phyloP scores from a whole-genome alignment of 2,797 vertebrate genomes.

The Anabas testudineus region DNA sequence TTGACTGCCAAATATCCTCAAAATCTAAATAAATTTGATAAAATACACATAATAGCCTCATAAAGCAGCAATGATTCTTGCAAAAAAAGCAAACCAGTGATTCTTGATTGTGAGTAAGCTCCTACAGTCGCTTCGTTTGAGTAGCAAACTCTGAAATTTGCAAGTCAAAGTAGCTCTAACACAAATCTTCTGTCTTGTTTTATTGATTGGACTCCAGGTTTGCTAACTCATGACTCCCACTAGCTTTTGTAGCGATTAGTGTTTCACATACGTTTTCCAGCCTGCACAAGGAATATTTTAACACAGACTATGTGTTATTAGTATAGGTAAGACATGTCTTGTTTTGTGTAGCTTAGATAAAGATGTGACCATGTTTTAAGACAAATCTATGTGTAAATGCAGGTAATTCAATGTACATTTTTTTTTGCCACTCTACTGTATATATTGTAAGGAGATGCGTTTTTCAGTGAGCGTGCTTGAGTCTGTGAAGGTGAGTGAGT shows the following conservation, averaged over 20 bases:
- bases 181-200: neutral
- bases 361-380: neutral
- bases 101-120: too few species aligned
- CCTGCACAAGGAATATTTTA: neutral
- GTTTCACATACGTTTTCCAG: neutral
- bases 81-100: too few species aligned
- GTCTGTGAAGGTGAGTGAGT: slow-evolving; percentile 22
- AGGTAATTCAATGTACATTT: neutral
- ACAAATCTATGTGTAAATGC: neutral
- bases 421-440: neutral
- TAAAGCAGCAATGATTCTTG: too few species aligned
- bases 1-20: too few species aligned
- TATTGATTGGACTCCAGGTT: neutral
- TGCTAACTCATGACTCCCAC: neutral
- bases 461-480: slow-evolving; percentile 27
- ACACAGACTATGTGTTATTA: neutral
- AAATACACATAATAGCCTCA: too few species aligned
- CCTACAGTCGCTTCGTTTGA: neutral
- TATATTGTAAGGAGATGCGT: slow-evolving; percentile 40
- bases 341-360: neutral
- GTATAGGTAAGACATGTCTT: neutral
- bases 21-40: too few species aligned
- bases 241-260: neutral
- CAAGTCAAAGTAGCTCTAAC: neutral
- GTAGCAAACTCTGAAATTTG: neutral